Percentiles rank a stretch among this genome's conserved stretches.
These are phyloP conservation scores for Argya squamiceps DNA, from an alignment of 2,797 vertebrate species.

Conservation along the genomic window DNA sequence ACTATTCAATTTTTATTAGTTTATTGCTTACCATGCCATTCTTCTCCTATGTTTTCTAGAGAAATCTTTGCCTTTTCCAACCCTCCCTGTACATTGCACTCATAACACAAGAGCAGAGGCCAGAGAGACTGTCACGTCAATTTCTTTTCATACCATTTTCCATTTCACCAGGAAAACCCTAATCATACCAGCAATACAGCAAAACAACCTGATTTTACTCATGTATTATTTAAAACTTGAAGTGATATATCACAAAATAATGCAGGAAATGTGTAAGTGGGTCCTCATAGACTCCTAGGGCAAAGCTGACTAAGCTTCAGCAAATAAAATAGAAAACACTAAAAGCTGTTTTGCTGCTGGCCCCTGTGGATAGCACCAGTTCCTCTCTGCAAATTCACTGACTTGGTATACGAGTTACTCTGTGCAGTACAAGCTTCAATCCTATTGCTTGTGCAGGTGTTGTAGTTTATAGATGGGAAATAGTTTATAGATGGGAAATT, in stretches of 20 bases:
- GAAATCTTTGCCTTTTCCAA: not conserved
- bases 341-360: not conserved
- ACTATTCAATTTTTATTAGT: constrained; percentile 27
- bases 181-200: not conserved
- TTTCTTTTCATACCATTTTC: not conserved
- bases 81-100: not conserved
- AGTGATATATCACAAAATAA: not conserved
- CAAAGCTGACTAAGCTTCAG: constrained; percentile 9
- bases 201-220: not conserved
- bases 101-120: not conserved
- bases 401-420: not conserved
- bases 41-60: not conserved
- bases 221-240: not conserved
- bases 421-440: not conserved
- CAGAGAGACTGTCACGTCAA: not conserved
- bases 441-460: not conserved
- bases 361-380: not conserved
- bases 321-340: not conserved
- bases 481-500: not conserved
- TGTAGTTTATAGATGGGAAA: not conserved
- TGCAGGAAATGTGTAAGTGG: not conserved
- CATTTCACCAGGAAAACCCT: not conserved
- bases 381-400: not conserved
- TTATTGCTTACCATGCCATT: not conserved
- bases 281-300: not conserved